Percentiles rank a stretch among this genome's conserved stretches.
Conservation (phyloP, 2,113 vertebrate species). For the Brachionichthys hirsutus region DNA sequence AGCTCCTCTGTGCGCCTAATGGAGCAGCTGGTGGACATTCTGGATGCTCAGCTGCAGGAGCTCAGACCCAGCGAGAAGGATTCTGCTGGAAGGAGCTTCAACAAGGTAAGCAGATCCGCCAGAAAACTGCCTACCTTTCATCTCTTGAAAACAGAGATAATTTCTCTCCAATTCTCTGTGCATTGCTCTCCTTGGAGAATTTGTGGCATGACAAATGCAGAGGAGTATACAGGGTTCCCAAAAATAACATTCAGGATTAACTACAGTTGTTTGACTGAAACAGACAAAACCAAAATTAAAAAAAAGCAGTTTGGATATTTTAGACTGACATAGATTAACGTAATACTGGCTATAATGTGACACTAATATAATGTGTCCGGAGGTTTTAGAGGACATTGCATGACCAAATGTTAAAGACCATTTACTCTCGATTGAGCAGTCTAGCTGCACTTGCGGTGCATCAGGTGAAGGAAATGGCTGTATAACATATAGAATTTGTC, state of each 20-base stretch:
- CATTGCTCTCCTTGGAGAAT: neutral
- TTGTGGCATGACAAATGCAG: neutral
- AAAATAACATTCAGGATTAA: neutral
- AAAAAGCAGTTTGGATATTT: slow-evolving; percentile 10
- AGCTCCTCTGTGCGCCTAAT: slow-evolving; percentile 94
- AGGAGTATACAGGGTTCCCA: neutral
- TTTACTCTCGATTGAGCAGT: neutral
- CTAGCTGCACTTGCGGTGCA: neutral
- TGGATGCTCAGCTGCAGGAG: slow-evolving; percentile 97
- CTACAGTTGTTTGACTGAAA: neutral
- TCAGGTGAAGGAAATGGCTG: neutral
- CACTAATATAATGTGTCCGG: neutral
- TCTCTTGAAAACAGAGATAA: neutral
- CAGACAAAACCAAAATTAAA: slow-evolving; percentile 2
- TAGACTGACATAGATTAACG: slow-evolving; percentile 19
- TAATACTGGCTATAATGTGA: slow-evolving; percentile 19
- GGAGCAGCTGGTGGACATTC: slow-evolving; percentile 97
- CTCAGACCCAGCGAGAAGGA: slow-evolving; percentile 91
- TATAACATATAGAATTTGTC: neutral
- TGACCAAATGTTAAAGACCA: neutral
- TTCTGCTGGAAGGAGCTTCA: slow-evolving; percentile 91
- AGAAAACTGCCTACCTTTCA: neutral
- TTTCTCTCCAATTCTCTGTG: neutral
- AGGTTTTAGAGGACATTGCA: too few species aligned
- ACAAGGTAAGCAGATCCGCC: slow-evolving; percentile 83